phyloP scores from a whole-genome alignment of 2,797 vertebrate species.

The Chelonia mydas region DNA sequence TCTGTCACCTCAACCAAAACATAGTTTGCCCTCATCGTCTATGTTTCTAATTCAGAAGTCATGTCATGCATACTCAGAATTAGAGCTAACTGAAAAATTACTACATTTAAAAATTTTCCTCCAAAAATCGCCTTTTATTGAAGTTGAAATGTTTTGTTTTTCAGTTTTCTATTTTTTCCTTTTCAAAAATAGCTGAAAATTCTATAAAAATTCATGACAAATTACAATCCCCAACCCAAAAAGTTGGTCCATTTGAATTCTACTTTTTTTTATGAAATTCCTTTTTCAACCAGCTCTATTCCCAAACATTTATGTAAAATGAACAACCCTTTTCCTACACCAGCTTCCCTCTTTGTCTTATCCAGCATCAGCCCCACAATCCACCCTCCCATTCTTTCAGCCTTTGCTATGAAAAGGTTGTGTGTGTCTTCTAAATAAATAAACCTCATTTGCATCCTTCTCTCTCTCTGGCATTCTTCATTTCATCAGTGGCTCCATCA shows the following conservation, averaged over 20 bases:
- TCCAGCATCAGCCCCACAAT: not conserved
- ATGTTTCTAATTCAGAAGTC: not conserved
- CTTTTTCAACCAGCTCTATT: not conserved
- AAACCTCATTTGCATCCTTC: not conserved
- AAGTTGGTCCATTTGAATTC: not conserved
- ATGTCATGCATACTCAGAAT: not conserved
- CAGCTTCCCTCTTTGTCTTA: accelerated
- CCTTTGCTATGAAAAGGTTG: not conserved
- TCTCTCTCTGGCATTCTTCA: not conserved
- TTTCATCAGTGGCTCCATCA: not conserved
- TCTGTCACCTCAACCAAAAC: not conserved
- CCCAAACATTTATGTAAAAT: not conserved
- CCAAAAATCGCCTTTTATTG: not conserved
- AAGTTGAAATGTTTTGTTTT: not conserved
- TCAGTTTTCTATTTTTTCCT: not conserved
- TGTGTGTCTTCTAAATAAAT: not conserved
- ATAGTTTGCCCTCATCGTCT: not conserved
- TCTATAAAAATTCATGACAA: not conserved
- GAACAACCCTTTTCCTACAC: accelerated
- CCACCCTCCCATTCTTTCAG: not conserved
- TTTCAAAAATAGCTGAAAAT: no score
- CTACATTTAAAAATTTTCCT: not conserved
- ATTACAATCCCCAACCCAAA: not conserved
- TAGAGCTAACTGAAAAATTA: not conserved
- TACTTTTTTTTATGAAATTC: not conserved